A percentile compares a stretch with the other conserved stretches of the same genome.
Evolutionary conservation across 2,888 invertebrate species (phyloP).

Genomic region (Pardosa pseudoannulata): DNA sequence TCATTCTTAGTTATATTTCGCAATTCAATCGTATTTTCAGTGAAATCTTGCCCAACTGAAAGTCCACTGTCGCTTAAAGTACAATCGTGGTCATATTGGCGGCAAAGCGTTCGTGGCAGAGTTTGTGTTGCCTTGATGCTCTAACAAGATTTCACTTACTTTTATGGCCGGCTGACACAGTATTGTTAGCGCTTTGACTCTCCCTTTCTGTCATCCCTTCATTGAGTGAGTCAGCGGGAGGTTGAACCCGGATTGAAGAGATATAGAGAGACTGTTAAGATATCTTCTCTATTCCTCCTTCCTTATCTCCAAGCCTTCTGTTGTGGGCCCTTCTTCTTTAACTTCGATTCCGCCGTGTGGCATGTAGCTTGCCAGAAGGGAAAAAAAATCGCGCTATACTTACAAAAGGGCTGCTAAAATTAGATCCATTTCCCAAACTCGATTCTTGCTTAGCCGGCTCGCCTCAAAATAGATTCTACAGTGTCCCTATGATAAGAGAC

Average conservation of each 20-base stretch:
- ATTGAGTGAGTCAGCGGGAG: background rate
- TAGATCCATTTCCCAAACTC: slow-evolving; percentile 57
- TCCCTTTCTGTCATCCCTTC: background rate
- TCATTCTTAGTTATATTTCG: too few species aligned
- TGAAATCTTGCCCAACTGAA: too few species aligned
- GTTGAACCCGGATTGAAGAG: background rate
- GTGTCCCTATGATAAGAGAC: slow-evolving; percentile 33
- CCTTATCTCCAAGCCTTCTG: background rate
- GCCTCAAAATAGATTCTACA: slow-evolving; percentile 60
- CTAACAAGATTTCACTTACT: background rate
- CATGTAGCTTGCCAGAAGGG: slow-evolving; percentile 27
- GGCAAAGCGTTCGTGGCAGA: too few species aligned
- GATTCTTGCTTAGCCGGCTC: slow-evolving; percentile 58
- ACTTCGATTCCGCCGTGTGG: background rate
- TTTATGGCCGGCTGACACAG: background rate
- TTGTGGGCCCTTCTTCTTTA: slow-evolving; percentile 1
- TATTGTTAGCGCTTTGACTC: background rate
- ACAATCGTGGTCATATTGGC: too few species aligned
- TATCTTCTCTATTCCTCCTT: background rate
- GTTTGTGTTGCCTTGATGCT: background rate
- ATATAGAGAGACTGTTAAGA: background rate
- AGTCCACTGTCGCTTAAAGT: too few species aligned
- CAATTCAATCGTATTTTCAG: too few species aligned
- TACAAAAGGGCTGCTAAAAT: slow-evolving; percentile 61
- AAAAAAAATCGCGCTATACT: slow-evolving; percentile 8